Percentiles rank a stretch among this genome's conserved stretches.
Conservation (phyloP, 2,888 invertebrate genomes). For the Chloroclystis v-ata region DNA sequence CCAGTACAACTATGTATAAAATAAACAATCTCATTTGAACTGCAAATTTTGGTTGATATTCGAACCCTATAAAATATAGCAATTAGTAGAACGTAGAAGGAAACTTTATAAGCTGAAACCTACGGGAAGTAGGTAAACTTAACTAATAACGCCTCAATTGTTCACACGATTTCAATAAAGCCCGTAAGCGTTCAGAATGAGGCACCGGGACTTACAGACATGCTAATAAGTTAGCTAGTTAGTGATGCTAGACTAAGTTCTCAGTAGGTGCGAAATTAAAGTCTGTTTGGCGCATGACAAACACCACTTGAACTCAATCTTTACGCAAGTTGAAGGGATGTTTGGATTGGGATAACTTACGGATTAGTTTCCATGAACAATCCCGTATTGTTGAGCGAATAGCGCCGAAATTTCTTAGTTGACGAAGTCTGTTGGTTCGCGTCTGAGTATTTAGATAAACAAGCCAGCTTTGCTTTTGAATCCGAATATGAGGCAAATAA, state of each 20-base stretch:
- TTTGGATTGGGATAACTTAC: slow-evolving; percentile 43
- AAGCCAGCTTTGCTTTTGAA: slow-evolving; percentile 15
- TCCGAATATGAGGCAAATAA: slow-evolving; percentile 20
- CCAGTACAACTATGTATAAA: no score
- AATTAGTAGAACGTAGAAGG: not conserved
- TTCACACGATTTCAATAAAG: slow-evolving; percentile 20
- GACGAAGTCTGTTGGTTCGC: slow-evolving; percentile 22
- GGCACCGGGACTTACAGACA: slow-evolving; percentile 38
- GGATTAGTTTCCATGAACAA: slow-evolving; percentile 50
- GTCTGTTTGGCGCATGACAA: slow-evolving; percentile 39
- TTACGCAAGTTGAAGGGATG: slow-evolving; percentile 38
- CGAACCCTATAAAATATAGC: not conserved
- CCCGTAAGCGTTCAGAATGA: slow-evolving; percentile 15
- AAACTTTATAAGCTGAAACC: not conserved
- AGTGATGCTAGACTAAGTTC: slow-evolving; percentile 39
- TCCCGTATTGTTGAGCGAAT: slow-evolving; percentile 39
- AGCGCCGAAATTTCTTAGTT: slow-evolving; percentile 36
- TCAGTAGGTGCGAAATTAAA: slow-evolving; percentile 49
- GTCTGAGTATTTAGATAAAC: slow-evolving; percentile 11
- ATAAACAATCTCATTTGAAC: no score
- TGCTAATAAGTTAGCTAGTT: slow-evolving; percentile 47
- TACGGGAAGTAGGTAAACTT: slow-evolving; percentile 9
- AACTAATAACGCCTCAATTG: slow-evolving; percentile 20
- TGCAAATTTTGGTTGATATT: no score
- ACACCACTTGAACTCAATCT: slow-evolving; percentile 44